Evolutionary conservation across 2,888 invertebrate species (phyloP), one percentile per base, ranked within the genome.

Genomic region (Colostygia pectinataria): DNA sequence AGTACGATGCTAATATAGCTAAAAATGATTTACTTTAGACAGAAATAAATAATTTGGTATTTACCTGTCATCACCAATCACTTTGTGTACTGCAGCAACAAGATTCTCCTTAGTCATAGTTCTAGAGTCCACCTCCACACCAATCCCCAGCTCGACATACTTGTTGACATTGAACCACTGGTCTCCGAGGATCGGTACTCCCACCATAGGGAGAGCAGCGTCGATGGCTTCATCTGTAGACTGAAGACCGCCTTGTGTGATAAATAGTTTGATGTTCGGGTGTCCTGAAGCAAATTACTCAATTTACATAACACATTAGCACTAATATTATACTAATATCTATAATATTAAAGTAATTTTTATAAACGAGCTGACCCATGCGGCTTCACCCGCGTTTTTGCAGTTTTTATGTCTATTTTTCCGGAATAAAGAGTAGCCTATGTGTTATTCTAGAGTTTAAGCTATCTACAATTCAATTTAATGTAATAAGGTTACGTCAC

Each of bases 201-300:
- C 79, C 12, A 83, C 61, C 6, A 84, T 56, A 1, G 82, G 81
- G 0, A 79, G 71, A 24, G 64, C 68, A 12, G 76, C 71, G 9
- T 68, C 68, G 8, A 85, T 73, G 0, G 83, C 74, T 59, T 84
- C 86, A 20, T 83, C 80, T 0, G 76, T 65, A 0, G 83, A 83
- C 51, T 83, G 82, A 4, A 81, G 55, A 6, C 83, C 83, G 9
- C 81, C 80, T 76, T 84, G 83, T 1, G 76, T 80, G 8, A 84
- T 71, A 38, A 86, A 86, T 0, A 79, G 37, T 55, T 83, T 83
- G 4, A 86, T 50, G 32, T 84, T 86, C 2, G 77, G 77, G 62
- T 87, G 86, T 7, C 42, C 74, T 74, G 48, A 43, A 31, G 10
- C 23, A 6, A 9, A 25, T 12, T 10, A 28, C 12, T 13, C 12